These are phyloP conservation scores for Drosophila tropicalis DNA, from an alignment of 1,140 invertebrate genomes.

Conservation along the genomic window DNA sequence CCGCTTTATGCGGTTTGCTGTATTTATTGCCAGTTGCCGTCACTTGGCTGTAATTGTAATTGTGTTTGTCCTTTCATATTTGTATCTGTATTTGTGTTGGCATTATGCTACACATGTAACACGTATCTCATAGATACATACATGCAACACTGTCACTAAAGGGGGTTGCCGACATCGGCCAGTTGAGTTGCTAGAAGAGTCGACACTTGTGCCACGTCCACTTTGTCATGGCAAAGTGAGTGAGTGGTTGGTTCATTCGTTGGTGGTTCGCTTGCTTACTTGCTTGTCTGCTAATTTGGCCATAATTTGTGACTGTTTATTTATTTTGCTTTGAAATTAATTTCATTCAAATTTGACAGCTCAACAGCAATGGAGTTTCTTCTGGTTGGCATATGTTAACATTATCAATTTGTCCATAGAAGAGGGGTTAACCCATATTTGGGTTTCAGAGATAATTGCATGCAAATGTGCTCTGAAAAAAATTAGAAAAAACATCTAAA, in stretches of 20 bases:
- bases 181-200: constrained; percentile 9
- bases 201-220: constrained; percentile 46
- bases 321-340: constrained; percentile 76
- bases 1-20: constrained; percentile 79
- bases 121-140: constrained; percentile 77
- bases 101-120: constrained; percentile 77
- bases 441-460: not conserved
- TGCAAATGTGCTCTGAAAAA: not conserved
- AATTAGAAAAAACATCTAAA: not conserved
- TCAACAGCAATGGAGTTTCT: constrained; percentile 47
- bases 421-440: not conserved
- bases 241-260: constrained; percentile 26
- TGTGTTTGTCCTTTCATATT: constrained; percentile 26
- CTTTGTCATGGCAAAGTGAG: constrained; percentile 63
- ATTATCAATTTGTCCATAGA: constrained; percentile 34
- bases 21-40: constrained; percentile 75
- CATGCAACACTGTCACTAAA: constrained; percentile 20
- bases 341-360: constrained; percentile 61
- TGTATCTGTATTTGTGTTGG: constrained; percentile 46
- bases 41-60: constrained; percentile 61
- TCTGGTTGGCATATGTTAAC: constrained; percentile 71
- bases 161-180: constrained; percentile 32
- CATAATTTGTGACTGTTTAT: constrained; percentile 82
- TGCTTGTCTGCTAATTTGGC: constrained; percentile 80
- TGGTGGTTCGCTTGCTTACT: constrained; percentile 21